Percentiles rank a stretch among this genome's conserved stretches.
Conservation (phyloP, 2,113 vertebrate species). For the Bagarius yarrelli region DNA sequence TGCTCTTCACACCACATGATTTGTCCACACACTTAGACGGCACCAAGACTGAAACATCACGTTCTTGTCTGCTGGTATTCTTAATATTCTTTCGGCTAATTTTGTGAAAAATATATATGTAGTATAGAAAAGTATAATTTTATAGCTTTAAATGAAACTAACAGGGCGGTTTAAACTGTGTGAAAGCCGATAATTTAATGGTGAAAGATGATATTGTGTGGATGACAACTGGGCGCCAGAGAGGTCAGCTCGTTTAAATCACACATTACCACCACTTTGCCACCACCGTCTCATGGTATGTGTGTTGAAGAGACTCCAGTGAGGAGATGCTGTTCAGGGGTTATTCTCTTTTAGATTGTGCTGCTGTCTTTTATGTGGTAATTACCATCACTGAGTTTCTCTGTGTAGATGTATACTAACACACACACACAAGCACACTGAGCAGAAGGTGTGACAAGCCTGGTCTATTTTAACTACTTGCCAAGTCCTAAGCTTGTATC, state of each 20-base stretch:
- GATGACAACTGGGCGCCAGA: slow-evolving; percentile 18
- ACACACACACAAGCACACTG: background rate
- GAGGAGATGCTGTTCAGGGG: slow-evolving; percentile 57
- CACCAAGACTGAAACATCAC: background rate
- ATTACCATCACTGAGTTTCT: slow-evolving; percentile 63
- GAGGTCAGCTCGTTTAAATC: slow-evolving; percentile 33
- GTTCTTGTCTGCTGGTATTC: background rate
- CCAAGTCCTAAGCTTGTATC: slow-evolving; percentile 6
- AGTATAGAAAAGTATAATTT: no score
- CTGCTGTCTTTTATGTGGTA: slow-evolving; percentile 72
- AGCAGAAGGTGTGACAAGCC: background rate
- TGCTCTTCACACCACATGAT: slow-evolving; percentile 28
- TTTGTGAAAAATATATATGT: background rate
- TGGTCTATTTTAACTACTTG: slow-evolving; percentile 46
- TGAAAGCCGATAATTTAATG: background rate
- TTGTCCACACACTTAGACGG: background rate
- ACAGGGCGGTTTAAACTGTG: background rate
- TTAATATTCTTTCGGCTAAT: background rate
- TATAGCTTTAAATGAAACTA: no score
- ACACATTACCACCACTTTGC: slow-evolving; percentile 30
- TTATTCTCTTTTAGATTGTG: slow-evolving; percentile 64
- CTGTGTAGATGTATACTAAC: background rate
- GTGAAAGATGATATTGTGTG: background rate
- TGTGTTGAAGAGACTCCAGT: slow-evolving; percentile 34
- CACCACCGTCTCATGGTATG: background rate